Percentiles rank a stretch among this genome's conserved stretches.
phyloP scores from a whole-genome alignment of 2,113 vertebrate genomes.

The Tragulus kanchil region DNA sequence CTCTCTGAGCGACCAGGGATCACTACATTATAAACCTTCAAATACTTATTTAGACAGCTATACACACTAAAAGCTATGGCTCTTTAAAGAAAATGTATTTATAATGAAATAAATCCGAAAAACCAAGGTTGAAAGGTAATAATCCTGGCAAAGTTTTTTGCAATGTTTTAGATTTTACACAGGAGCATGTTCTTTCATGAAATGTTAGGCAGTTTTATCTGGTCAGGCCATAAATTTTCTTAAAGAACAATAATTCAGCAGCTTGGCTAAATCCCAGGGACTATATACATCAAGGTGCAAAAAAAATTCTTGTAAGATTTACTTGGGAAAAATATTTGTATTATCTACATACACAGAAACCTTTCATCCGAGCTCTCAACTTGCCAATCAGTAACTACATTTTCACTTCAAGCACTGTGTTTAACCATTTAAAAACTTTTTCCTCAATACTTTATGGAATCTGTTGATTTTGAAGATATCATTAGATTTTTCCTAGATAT shows the following conservation, averaged over 20 bases:
- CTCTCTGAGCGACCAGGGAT: too few species aligned
- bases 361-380: background rate
- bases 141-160: background rate
- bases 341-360: slow-evolving; percentile 18
- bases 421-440: background rate
- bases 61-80: background rate
- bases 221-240: background rate
- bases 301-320: background rate
- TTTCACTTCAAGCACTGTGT: background rate
- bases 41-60: background rate
- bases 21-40: background rate
- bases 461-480: slow-evolving; percentile 20
- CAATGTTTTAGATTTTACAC: background rate
- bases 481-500: background rate
- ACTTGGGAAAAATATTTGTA: background rate
- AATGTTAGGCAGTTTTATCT: background rate
- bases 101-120: slow-evolving; percentile 6
- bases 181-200: background rate
- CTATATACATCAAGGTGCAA: background rate
- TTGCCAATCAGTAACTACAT: slow-evolving; percentile 19
- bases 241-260: background rate
- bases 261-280: background rate
- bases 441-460: background rate
- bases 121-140: background rate
- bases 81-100: slow-evolving; percentile 8